phyloP scores from a whole-genome alignment of 2,888 invertebrate genomes.

The Cephus rjabovi region DNA sequence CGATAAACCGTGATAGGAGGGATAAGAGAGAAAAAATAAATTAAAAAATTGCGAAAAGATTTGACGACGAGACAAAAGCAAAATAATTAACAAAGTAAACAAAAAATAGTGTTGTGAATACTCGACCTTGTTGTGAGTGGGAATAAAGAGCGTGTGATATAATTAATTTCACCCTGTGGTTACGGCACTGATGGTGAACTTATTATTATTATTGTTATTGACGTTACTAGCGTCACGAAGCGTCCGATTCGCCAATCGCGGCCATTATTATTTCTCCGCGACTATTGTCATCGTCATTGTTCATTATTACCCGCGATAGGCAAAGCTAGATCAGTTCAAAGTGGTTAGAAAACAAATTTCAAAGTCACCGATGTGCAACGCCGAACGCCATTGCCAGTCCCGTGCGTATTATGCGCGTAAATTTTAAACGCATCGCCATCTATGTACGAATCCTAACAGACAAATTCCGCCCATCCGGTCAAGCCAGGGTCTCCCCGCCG shows the following conservation, averaged over 20 bases:
- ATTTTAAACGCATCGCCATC: background rate
- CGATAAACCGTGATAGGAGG: background rate
- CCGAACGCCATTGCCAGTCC: background rate
- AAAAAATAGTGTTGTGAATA: conserved; percentile 10
- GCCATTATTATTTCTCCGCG: background rate
- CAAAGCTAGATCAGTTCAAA: background rate
- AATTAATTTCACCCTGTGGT: background rate
- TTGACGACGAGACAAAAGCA: background rate
- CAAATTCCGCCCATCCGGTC: background rate
- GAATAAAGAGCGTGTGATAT: background rate
- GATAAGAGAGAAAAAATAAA: background rate
- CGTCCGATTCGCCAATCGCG: background rate
- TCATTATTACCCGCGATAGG: background rate
- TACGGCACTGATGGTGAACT: background rate
- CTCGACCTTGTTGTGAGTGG: conserved; percentile 4
- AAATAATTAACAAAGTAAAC: conserved; percentile 9
- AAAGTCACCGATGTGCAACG: background rate
- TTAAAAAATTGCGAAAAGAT: background rate
- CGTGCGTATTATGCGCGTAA: background rate
- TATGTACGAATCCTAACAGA: background rate
- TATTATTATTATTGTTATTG: background rate
- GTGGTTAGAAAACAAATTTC: background rate
- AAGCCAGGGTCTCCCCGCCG: background rate
- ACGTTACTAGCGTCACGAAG: background rate
- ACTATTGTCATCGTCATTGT: background rate